Base-by-base conservation (phyloP, 2,113 vertebrate species). In the Oreochromis niloticus region DNA sequence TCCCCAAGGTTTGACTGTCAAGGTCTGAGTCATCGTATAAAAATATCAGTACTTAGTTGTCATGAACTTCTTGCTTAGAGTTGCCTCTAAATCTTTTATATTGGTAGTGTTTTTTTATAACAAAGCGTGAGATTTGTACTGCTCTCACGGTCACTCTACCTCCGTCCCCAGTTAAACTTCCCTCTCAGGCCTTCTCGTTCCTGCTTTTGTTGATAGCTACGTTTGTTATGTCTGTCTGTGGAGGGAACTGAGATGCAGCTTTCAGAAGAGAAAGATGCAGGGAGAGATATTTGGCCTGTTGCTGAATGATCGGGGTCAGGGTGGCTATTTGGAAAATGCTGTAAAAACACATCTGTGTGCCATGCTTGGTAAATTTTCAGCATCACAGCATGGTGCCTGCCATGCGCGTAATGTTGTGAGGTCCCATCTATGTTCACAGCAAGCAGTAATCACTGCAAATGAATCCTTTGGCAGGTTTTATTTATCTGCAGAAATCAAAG, bases 141-240 rank as follows among this genome's bases (percentile, higher is more conserved):
- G 46, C 27, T 78, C 46, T 78, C 73, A 78, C 6, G 46, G 73
- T 27, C 73, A 78, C 46, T 1, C 46, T 46, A 52, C 82, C 16
- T 22, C 22, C 50, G 22, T 56, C 22, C 4, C 2, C 22, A 30
- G 24, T 41, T 84, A 32, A 86, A 71, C 14, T 43, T 54, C 68
- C 78, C 43, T 80, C 52, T 66, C n/a, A 80, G 75, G 59, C 78
- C 48, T 24, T n/a, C 22, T 79, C 3, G 3, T 36, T 78, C 34
- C 84, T 19, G 27, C 55, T 52, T 61, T 12, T 30, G 14, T 48
- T 19, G 56, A 82, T 79, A 32, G 54, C 39, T 81, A 9, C 0
- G 2, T 82, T 86, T 92, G 86, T 92, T 91, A n/a, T 81, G 88
- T 88, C 81, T 89, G 85, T 81, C 39, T 66, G 57, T 46, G 41